Evolutionary conservation across 2,888 invertebrate species (phyloP), one percentile per base, ranked within the genome.

Genomic region (Acrobasis suavella): DNA sequence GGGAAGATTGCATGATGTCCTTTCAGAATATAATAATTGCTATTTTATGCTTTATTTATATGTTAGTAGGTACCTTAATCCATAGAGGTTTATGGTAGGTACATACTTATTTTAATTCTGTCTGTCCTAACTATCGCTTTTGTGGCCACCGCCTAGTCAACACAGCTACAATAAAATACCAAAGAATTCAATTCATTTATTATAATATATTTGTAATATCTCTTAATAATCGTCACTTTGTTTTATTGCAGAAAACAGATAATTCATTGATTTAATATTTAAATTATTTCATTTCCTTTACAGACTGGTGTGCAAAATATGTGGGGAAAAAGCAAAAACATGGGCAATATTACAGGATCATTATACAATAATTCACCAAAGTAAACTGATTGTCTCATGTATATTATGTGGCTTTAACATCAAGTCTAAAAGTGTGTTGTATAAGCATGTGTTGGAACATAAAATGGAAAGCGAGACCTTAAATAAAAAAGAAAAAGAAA

Each of bases 361-460:
- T 73, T 86, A 78, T 68, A 74, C 70, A 12, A 84, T 80, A 67
- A 68, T 69, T 8, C 91, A 91, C 68, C 85, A 85, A 72, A 80
- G 75, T 64, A 85, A 85, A 72, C 85, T 88, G 17, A 69, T 80
- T 63, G 81, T 86, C 16, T 80, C 78, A 63, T 91, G 91, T 67
- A 68, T 56, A 42, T 6, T 87, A 2, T 91, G 91, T 75, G 91
- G 91, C 15, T 85, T 81, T 70, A 80, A 81, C 9, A 83, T 91
- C 39, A 78, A 78, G 72, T 90, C 91, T 6, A 88, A 89, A 69
- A 87, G 81, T 77, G 82, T 84, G 50, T 81, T 92, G 15, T 91
- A 91, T 71, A 89, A 88, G 71, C 91, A 92, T 75, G 82, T 89
- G 14, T 80, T 87, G 1, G 84, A 87, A 60, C 91, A 92, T 68